phyloP scores from a whole-genome alignment of 2,888 invertebrate species.

The Cyclophora punctaria region DNA sequence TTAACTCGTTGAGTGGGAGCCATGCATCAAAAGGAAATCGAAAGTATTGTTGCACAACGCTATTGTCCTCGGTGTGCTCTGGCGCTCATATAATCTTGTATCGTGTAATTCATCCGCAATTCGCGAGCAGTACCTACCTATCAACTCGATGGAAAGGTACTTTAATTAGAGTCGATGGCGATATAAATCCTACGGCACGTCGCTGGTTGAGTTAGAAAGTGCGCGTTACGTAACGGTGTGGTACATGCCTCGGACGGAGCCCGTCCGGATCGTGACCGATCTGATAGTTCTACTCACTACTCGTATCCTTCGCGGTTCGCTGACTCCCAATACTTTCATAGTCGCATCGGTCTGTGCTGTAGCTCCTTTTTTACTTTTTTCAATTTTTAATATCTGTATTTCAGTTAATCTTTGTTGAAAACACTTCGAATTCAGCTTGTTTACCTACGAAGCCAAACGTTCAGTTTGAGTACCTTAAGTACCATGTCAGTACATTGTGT shows the following conservation, averaged over 20 bases:
- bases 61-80: constrained; percentile 45
- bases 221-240: constrained; percentile 56
- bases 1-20: constrained; percentile 33
- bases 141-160: constrained; percentile 34
- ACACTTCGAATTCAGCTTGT: too few relatives aligned
- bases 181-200: constrained; percentile 55
- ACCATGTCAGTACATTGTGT: too few relatives aligned
- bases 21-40: constrained; percentile 43
- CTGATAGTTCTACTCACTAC: constrained; percentile 34
- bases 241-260: constrained; percentile 25
- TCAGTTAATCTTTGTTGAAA: too few relatives aligned
- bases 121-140: constrained; percentile 26
- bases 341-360: background rate
- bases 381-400: too few relatives aligned
- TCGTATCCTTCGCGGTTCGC: constrained; percentile 29
- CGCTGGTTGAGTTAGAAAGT: constrained; percentile 54
- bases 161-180: constrained; percentile 57
- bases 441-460: background rate
- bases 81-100: constrained; percentile 22
- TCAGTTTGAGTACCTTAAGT: background rate
- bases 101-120: constrained; percentile 42
- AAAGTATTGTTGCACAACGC: constrained; percentile 57
- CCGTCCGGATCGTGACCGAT: constrained; percentile 45
- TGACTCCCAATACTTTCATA: constrained; percentile 15
- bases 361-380: too few relatives aligned